Conservation (phyloP, 1,140 invertebrate species). For the Apocrypta bakeri region DNA sequence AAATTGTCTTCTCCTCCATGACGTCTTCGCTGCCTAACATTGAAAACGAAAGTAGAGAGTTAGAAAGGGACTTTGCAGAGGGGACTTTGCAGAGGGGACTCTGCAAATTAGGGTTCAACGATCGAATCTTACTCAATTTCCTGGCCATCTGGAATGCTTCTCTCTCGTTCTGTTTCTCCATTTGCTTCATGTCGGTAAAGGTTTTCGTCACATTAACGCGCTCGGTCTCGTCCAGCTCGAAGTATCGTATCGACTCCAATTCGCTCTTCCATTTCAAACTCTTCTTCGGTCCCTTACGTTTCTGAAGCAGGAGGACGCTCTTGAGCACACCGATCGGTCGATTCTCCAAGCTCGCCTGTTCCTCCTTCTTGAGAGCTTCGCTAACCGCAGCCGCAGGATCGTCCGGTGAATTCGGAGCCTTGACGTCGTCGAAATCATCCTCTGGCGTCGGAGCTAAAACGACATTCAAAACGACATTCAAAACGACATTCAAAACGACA, state of each 20-base stretch:
- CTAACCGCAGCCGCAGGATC: slow-evolving; percentile 54
- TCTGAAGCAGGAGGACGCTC: slow-evolving; percentile 81
- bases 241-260: slow-evolving; percentile 88
- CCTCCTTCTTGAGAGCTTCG: slow-evolving; percentile 56
- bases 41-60: slow-evolving; percentile 42
- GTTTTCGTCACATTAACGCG: slow-evolving; percentile 94
- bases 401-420: slow-evolving; percentile 57
- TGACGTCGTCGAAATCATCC: slow-evolving; percentile 58
- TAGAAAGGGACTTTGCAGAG: too few relatives aligned
- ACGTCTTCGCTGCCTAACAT: slow-evolving; percentile 81
- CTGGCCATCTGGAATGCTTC: slow-evolving; percentile 86
- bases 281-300: slow-evolving; percentile 86
- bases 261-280: slow-evolving; percentile 88
- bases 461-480: too few relatives aligned
- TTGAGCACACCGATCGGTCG: slow-evolving; percentile 73
- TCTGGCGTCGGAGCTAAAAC: slow-evolving; percentile 63
- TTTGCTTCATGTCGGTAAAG: slow-evolving; percentile 93
- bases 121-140: slow-evolving; percentile 79
- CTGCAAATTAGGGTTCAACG: background rate
- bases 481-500: too few relatives aligned
- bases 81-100: too few relatives aligned
- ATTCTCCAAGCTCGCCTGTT: slow-evolving; percentile 56
- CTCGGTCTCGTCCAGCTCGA: slow-evolving; percentile 95
- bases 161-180: slow-evolving; percentile 90
- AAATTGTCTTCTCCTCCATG: slow-evolving; percentile 85